Conservation (phyloP, 1,140 invertebrate genomes). For the Tetragonula clypearis region DNA sequence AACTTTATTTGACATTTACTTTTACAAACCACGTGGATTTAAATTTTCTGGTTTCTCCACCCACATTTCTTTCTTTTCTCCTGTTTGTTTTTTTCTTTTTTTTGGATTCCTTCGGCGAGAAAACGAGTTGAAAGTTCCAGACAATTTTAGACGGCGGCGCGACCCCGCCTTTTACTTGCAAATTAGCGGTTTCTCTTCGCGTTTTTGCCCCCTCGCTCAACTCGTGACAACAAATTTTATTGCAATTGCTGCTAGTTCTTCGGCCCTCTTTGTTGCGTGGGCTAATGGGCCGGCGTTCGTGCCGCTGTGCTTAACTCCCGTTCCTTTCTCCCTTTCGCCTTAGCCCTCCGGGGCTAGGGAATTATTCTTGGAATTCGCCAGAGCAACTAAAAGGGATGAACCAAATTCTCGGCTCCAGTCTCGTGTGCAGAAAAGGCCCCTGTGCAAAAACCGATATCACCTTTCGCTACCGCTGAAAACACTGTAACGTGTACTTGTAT, state of each 20-base stretch:
- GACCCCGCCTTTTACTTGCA: slow-evolving; percentile 17
- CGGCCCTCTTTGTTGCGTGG: slow-evolving; percentile 1
- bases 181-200: slow-evolving; percentile 13
- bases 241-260: slow-evolving; percentile 1
- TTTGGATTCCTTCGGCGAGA: background rate
- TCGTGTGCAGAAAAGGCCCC: background rate
- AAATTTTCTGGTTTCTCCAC: no score
- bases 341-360: background rate
- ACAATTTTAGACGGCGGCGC: slow-evolving; percentile 12
- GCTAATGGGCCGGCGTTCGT: slow-evolving; percentile 1
- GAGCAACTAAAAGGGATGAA: background rate
- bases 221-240: slow-evolving; percentile 29
- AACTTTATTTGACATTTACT: no score
- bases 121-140: slow-evolving; percentile 34
- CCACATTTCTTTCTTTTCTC: no score
- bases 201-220: background rate
- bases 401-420: background rate
- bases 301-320: background rate
- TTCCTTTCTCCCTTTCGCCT: background rate
- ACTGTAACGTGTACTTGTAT: background rate
- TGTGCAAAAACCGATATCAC: background rate
- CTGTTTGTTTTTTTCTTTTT: background rate
- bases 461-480: background rate
- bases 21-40: no score
- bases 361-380: background rate